phyloP scores from a whole-genome alignment of 1,140 invertebrate species.

The Heliconius nattereri region DNA sequence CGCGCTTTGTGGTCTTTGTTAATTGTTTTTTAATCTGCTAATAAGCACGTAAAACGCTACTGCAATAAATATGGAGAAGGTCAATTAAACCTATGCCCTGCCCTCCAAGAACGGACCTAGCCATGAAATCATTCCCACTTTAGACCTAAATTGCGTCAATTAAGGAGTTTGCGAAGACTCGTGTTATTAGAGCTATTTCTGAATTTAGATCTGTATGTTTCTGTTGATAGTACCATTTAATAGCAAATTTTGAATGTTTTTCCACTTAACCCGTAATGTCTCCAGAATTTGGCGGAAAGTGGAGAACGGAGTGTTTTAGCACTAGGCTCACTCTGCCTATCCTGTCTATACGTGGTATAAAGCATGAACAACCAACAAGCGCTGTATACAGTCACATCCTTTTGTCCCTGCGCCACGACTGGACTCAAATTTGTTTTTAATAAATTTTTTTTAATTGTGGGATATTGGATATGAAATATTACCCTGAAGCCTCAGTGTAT shows the following conservation, averaged over 20 bases:
- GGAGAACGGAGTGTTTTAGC: no score
- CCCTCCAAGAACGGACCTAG: conserved; percentile 12
- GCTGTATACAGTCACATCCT: no score
- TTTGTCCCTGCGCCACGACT: no score
- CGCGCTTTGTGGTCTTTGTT: background rate
- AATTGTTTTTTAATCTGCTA: background rate
- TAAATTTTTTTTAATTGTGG: no score
- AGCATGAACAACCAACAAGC: no score
- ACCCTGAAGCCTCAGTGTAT: background rate
- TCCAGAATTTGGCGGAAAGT: no score
- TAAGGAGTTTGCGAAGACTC: conserved; percentile 39
- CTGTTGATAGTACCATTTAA: background rate
- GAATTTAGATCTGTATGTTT: background rate
- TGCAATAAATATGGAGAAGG: background rate
- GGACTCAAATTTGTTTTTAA: no score
- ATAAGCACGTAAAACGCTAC: background rate
- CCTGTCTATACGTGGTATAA: no score
- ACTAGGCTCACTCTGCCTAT: no score
- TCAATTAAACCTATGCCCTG: conserved; percentile 17
- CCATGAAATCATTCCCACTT: conserved; percentile 37
- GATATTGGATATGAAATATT: background rate
- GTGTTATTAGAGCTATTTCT: background rate
- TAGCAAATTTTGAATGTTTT: background rate
- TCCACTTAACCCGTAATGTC: no score
- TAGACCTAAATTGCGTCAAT: conserved; percentile 43